phyloP scores from a whole-genome alignment of 2,888 invertebrate genomes.

The Antheraea yamamai region DNA sequence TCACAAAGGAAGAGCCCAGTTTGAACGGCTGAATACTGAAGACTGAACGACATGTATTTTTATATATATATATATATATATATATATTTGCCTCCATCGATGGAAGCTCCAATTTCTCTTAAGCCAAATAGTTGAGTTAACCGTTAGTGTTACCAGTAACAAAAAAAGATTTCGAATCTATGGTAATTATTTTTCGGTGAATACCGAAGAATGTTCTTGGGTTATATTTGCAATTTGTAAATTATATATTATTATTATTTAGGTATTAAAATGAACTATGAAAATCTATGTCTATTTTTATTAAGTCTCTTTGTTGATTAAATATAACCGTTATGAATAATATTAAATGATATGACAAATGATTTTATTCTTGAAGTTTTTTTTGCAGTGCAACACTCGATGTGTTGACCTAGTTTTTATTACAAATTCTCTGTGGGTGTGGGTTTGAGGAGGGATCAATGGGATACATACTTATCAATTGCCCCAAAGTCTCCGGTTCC shows the following conservation, averaged over 20 bases:
- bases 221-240: not conserved
- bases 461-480: too few species aligned
- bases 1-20: constrained; percentile 49
- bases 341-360: constrained; percentile 6
- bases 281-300: constrained; percentile 9
- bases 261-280: not conserved
- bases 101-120: not conserved
- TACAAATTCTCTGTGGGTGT: too few species aligned
- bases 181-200: not conserved
- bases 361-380: not conserved
- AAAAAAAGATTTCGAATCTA: not conserved
- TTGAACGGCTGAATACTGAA: constrained; percentile 49
- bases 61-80: too few species aligned
- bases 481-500: too few species aligned
- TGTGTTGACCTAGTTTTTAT: too few species aligned
- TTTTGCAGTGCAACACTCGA: not conserved
- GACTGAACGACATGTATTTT: constrained; percentile 15
- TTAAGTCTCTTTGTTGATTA: not conserved
- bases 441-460: too few species aligned
- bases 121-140: not conserved
- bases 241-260: not conserved
- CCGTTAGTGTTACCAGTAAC: constrained; percentile 3
- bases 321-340: not conserved
- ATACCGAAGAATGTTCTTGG: not conserved
- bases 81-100: not conserved